Conservation (phyloP, 2,113 vertebrate genomes). For the Tragelaphus imberbis region DNA sequence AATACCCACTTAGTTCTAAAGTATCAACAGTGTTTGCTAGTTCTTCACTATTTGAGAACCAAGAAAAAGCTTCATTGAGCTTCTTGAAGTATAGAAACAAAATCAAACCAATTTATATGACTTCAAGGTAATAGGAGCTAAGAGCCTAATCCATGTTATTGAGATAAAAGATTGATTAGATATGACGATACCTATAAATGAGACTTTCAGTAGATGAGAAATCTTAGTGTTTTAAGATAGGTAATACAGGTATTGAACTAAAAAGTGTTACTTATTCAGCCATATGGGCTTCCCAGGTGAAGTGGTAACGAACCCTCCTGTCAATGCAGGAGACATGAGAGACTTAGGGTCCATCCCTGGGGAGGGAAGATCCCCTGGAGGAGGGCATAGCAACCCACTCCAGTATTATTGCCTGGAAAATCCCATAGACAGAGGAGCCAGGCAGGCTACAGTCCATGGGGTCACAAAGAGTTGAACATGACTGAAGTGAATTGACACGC, state of each 20-base stretch:
- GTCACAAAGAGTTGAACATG: neutral
- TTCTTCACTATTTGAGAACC: conserved; percentile 45
- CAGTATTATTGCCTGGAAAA: neutral
- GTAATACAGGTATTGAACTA: neutral
- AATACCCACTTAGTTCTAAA: conserved; percentile 62
- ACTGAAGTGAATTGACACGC: neutral
- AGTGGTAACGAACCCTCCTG: neutral
- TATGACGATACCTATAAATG: neutral
- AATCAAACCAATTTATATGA: conserved; percentile 54
- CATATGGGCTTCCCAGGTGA: neutral
- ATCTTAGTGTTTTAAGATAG: neutral
- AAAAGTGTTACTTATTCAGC: neutral
- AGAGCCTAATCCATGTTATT: neutral
- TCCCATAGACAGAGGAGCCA: neutral
- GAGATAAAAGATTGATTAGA: conserved; percentile 27
- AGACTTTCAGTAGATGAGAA: neutral
- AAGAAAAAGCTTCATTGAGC: conserved; percentile 15
- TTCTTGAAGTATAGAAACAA: conserved; percentile 30
- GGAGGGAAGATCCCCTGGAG: neutral
- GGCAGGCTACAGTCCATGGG: neutral
- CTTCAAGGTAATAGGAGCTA: conserved; percentile 22
- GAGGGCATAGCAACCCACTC: neutral
- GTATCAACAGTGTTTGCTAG: neutral
- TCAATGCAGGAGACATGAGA: neutral
- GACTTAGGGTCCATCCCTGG: neutral